phyloP scores from a whole-genome alignment of 2,113 vertebrate genomes.

The Puma concolor region DNA sequence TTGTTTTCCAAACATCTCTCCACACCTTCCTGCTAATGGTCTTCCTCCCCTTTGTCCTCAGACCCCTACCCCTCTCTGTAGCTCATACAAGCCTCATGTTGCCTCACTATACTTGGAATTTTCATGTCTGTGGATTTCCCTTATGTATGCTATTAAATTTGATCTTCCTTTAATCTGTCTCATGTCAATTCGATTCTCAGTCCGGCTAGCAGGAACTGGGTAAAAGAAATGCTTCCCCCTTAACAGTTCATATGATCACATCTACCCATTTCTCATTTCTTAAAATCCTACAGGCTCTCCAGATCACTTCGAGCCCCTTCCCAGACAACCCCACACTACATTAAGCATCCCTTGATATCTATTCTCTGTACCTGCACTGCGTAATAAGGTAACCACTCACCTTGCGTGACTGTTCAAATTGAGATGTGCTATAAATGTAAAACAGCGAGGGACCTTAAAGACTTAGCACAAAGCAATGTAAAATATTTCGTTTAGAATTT shows the following conservation, averaged over 20 bases:
- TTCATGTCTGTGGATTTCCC: not conserved
- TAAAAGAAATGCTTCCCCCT: not conserved
- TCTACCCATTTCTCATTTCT: not conserved
- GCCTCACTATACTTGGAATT: not conserved
- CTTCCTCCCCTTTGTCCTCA: not conserved
- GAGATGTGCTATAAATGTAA: not conserved
- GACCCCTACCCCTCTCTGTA: not conserved
- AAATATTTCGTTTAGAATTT: not conserved
- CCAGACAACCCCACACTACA: not conserved
- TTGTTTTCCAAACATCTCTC: not conserved
- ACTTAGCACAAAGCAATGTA: not conserved
- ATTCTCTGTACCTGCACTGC: not conserved
- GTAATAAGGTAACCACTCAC: not conserved
- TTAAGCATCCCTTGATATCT: not conserved
- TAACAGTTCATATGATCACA: not conserved
- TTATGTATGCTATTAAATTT: not conserved
- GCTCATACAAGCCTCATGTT: not conserved
- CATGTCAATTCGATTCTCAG: not conserved
- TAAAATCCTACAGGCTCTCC: not conserved
- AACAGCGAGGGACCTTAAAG: not conserved
- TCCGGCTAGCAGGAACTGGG: not conserved
- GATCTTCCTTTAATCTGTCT: not conserved
- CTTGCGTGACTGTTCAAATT: not conserved
- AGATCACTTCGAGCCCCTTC: not conserved
- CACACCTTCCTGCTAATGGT: not conserved